A percentile compares a stretch with the other conserved stretches of the same genome.
Evolutionary conservation across 1,140 invertebrate genomes (phyloP).

Genomic region (Caenorhabditis inopinata): DNA sequence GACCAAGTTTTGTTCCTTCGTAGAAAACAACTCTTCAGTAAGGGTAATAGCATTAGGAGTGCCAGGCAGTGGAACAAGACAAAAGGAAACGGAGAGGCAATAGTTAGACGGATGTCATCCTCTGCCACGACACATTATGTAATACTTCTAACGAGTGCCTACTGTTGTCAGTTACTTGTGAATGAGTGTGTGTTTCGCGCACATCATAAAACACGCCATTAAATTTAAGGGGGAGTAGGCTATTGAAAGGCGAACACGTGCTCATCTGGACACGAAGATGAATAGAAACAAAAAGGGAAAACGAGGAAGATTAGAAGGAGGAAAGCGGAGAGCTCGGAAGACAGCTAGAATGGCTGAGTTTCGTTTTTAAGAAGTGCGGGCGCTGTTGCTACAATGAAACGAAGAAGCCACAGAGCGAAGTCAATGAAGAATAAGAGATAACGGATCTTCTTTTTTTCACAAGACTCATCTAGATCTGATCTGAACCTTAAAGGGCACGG

Average conservation of each 20-base stretch:
- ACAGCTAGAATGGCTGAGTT: background rate
- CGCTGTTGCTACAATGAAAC: no score
- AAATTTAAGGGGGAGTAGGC: background rate
- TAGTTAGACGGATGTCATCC: background rate
- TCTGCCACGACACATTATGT: constrained; percentile 19
- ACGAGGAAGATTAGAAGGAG: background rate
- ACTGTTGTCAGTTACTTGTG: background rate
- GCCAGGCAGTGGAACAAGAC: constrained; percentile 17
- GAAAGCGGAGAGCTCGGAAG: background rate
- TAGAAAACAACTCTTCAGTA: constrained; percentile 5
- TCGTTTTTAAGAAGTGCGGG: no score
- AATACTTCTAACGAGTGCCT: constrained; percentile 10
- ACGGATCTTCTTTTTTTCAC: background rate
- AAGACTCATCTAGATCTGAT: background rate
- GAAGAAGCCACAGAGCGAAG: background rate
- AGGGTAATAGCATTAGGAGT: constrained; percentile 28
- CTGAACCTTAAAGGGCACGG: no score
- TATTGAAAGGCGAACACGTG: background rate
- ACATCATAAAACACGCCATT: constrained; percentile 29
- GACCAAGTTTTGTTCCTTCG: no score
- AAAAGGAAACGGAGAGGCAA: background rate
- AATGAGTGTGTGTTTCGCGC: background rate
- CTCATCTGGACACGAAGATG: no score
- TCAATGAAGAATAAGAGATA: background rate
- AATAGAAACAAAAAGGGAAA: no score